These are phyloP conservation scores for Trachymyrmex septentrionalis DNA, from an alignment of 1,140 invertebrate genomes.

Conservation along the genomic window DNA sequence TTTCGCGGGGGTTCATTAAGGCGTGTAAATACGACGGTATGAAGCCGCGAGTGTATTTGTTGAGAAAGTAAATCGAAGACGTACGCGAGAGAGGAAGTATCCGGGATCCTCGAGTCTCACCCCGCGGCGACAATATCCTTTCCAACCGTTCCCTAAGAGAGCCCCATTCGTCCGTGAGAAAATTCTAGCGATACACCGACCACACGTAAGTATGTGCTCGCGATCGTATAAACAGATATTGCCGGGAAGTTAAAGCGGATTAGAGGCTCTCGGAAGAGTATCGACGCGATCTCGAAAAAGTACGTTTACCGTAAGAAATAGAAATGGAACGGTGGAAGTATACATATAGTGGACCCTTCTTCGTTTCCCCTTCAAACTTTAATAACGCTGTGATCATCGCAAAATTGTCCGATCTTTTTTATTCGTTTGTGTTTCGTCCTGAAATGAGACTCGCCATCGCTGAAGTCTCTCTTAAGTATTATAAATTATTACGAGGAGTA, in stretches of 20 bases:
- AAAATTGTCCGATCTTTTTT: not conserved
- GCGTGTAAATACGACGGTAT: slow-evolving; percentile 43
- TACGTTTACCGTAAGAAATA: slow-evolving; percentile 23
- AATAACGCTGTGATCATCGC: slow-evolving; percentile 5
- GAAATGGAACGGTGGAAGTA: slow-evolving; percentile 29
- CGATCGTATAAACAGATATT: slow-evolving; percentile 52
- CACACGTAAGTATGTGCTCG: not conserved
- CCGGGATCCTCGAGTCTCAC: slow-evolving; percentile 44
- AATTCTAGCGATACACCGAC: slow-evolving; percentile 23
- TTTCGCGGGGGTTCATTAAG: slow-evolving; percentile 41
- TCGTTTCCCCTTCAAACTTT: not conserved
- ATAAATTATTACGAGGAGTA: slow-evolving; percentile 5
- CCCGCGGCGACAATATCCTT: slow-evolving; percentile 52
- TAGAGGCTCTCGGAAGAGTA: slow-evolving; percentile 26
- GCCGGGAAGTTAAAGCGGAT: slow-evolving; percentile 37
- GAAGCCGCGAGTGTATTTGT: slow-evolving; percentile 41
- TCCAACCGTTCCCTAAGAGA: slow-evolving; percentile 55
- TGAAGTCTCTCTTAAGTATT: not conserved
- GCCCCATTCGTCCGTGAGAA: slow-evolving; percentile 49
- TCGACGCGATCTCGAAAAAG: slow-evolving; percentile 17
- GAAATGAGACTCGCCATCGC: slow-evolving; percentile 7
- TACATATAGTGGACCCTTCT: not conserved
- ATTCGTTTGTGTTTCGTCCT: not conserved
- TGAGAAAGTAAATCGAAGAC: slow-evolving; percentile 60
- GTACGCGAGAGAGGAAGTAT: slow-evolving; percentile 28